Evolutionary conservation across 2,113 vertebrate species (phyloP).

Genomic region (Dipodomys stephensi): DNA sequence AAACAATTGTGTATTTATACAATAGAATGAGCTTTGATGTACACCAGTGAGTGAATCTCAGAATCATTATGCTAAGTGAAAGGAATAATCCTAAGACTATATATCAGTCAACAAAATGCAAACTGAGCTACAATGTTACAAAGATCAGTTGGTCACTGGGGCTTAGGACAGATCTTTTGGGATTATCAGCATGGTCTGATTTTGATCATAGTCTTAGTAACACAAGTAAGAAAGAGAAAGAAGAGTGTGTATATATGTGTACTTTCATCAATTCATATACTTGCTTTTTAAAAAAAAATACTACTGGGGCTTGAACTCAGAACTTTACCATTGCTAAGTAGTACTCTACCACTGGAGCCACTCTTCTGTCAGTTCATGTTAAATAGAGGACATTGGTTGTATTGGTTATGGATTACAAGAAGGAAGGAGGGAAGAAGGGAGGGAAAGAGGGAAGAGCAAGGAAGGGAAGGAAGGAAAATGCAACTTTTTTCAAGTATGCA

Average conservation of each 20-base stretch:
- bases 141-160: not conserved
- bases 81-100: not conserved
- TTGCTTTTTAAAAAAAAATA: not conserved
- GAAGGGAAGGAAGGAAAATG: not conserved
- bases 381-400: not conserved
- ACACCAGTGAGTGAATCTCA: not conserved
- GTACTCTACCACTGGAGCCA: no score
- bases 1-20: not conserved
- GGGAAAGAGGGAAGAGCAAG: not conserved
- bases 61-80: not conserved
- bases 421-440: no score
- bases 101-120: slow-evolving; percentile 23
- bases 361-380: not conserved
- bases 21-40: not conserved
- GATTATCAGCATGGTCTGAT: no score
- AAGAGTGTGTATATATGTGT: no score
- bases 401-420: not conserved
- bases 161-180: not conserved
- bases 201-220: no score
- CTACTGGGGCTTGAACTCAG: no score
- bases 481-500: not conserved
- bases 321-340: no score
- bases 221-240: no score
- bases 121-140: not conserved
- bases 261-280: not conserved